These are phyloP conservation scores for Brachionichthys hirsutus DNA, from an alignment of 2,113 vertebrate genomes.

Conservation along the genomic window DNA sequence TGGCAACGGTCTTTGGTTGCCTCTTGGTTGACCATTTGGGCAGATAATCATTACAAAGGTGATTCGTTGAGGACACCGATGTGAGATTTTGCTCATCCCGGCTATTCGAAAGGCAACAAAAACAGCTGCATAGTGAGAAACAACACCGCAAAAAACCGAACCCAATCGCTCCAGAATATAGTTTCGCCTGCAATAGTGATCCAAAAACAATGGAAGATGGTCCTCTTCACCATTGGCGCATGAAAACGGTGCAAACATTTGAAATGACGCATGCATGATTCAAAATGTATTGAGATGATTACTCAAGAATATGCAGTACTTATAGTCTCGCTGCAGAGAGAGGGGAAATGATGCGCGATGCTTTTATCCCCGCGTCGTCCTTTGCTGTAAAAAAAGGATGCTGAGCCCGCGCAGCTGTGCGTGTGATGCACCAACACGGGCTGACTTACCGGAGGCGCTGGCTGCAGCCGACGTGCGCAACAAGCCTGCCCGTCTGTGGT, in stretches of 20 bases:
- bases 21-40: neutral
- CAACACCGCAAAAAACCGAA: slow-evolving; percentile 24
- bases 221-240: slow-evolving; percentile 31
- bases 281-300: neutral
- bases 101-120: slow-evolving; percentile 2
- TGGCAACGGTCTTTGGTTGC: slow-evolving; percentile 4
- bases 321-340: neutral
- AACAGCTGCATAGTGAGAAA: slow-evolving; percentile 9
- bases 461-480: slow-evolving; percentile 26
- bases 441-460: slow-evolving; percentile 65
- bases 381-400: slow-evolving; percentile 48
- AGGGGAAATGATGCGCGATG: slow-evolving; percentile 37
- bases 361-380: slow-evolving; percentile 44
- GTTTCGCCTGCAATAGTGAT: slow-evolving; percentile 21
- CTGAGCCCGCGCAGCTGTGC: slow-evolving; percentile 41
- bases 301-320: slow-evolving; percentile 7
- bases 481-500: slow-evolving; percentile 37
- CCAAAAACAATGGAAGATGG: slow-evolving; percentile 46
- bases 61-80: neutral
- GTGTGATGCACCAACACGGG: slow-evolving; percentile 6
- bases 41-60: neutral
- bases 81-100: slow-evolving; percentile 30
- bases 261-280: slow-evolving; percentile 61
- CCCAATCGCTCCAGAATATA: neutral
- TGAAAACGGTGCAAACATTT: slow-evolving; percentile 32